Conservation (phyloP, 2,113 vertebrate genomes). For the Oreochromis aureus region DNA sequence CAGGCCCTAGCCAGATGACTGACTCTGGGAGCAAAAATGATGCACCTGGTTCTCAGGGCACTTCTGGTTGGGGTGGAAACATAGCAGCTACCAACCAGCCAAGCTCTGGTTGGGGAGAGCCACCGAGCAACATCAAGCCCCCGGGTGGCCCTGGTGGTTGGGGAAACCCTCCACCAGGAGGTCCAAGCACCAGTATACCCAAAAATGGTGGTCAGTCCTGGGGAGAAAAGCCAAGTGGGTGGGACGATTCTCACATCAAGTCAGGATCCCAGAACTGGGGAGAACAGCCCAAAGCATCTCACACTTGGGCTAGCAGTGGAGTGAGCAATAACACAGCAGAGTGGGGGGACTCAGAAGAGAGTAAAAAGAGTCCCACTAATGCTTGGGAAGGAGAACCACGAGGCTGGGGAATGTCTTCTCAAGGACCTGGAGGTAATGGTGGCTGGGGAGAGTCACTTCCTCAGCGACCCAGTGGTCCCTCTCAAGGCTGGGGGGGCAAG, state of each 20-base stretch:
- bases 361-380: slow-evolving; percentile 64
- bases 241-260: slow-evolving; percentile 88
- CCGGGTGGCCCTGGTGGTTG: slow-evolving; percentile 81
- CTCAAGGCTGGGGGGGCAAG: slow-evolving; percentile 85
- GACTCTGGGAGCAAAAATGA: slow-evolving; percentile 87
- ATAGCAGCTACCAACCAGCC: slow-evolving; percentile 58
- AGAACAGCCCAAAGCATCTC: slow-evolving; percentile 76
- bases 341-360: slow-evolving; percentile 70
- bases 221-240: slow-evolving; percentile 87
- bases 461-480: slow-evolving; percentile 76
- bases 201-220: slow-evolving; percentile 88
- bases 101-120: slow-evolving; percentile 79
- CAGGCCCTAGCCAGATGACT: slow-evolving; percentile 75
- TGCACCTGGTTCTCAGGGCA: slow-evolving; percentile 87
- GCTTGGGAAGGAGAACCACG: slow-evolving; percentile 80
- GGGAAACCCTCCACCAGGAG: slow-evolving; percentile 77
- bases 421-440: slow-evolving; percentile 58
- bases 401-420: slow-evolving; percentile 58
- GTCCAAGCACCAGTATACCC: slow-evolving; percentile 75
- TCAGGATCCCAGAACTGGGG: slow-evolving; percentile 88
- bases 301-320: slow-evolving; percentile 64
- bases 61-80: slow-evolving; percentile 86
- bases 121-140: slow-evolving; percentile 78
- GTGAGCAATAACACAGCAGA: slow-evolving; percentile 63
- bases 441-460: slow-evolving; percentile 80